Evolutionary conservation across 1,140 invertebrate genomes (phyloP).

Genomic region (Drosophila gunungcola): DNA sequence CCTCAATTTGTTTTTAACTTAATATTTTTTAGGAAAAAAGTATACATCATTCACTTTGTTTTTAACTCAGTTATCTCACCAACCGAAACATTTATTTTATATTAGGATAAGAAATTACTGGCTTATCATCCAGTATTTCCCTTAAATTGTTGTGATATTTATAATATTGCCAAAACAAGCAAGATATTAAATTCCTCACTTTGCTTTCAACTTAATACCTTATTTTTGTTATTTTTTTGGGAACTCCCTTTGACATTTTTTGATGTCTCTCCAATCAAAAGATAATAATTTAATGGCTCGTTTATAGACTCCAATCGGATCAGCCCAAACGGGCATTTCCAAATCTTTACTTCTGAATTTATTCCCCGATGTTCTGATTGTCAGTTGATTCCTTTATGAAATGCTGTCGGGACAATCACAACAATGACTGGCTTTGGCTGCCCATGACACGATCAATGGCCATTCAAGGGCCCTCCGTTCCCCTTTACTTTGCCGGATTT

Average conservation of each 20-base stretch:
- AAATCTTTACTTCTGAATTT: not conserved
- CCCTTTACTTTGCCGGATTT: conserved; percentile 16
- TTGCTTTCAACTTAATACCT: not conserved
- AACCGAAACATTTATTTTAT: too few species aligned
- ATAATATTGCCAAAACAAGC: too few species aligned
- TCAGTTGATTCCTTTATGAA: conserved; percentile 20
- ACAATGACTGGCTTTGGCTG: conserved; percentile 26
- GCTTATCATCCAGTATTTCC: too few species aligned
- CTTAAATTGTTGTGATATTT: not conserved
- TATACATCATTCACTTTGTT: too few species aligned
- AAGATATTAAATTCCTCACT: too few species aligned
- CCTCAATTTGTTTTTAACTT: too few species aligned
- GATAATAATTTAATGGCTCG: not conserved
- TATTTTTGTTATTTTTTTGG: not conserved
- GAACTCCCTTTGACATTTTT: too few species aligned
- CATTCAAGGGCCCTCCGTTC: conserved; percentile 47
- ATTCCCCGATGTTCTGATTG: conserved; percentile 2
- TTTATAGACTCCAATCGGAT: not conserved
- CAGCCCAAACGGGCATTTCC: not conserved
- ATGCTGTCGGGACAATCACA: conserved; percentile 19
- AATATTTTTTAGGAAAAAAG: too few species aligned
- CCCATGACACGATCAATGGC: conserved; percentile 61
- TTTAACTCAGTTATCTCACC: too few species aligned
- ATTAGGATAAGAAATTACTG: too few species aligned
- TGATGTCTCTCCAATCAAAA: not conserved